Base-by-base conservation (phyloP, 2,113 vertebrate genomes). In the Alethe diademata region DNA sequence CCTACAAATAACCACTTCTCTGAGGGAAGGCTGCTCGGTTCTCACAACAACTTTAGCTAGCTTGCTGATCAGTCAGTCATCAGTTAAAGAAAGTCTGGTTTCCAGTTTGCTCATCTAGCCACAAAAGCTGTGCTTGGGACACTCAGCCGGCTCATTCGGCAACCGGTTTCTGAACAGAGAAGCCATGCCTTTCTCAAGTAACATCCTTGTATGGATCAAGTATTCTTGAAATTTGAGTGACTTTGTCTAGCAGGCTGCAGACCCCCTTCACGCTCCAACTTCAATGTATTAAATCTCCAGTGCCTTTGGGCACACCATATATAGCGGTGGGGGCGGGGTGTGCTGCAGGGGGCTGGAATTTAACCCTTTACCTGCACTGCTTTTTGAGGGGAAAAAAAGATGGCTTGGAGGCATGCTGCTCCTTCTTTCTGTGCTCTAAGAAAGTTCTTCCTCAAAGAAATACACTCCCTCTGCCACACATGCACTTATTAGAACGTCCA, bases 191-290 rank as follows among this genome's bases (percentile, higher is more conserved):
- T 92, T 96, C 94, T 95, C 94, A 95, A 96, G 95, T 96, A 95
- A 96, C 94, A 95, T 94, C 95, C 87, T 76, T 94, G 90, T 85
- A 86, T 71, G 82, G 92, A 93, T 96, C 90, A 86, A 95, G 92
- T 90, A 96, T 92, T 97, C 92, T 22, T 97, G 96, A 96, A 96
- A 95, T 95, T 65, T 86, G 96, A 97, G 96, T 97, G 96, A 97
- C 95, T 97, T 96, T 94, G 96, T 93, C 85, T 92, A 96, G 95
- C 95, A 88, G 94, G 45, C 93, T 93, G 93, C 95, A 95, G 96
- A 95, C 92, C 94, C 92, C 95, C 92, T 96, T 96, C 96, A 96
- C 74, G 92, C 95, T 97, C 93, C 75, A 94, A 80, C 95, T 79
- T 95, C 95, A 88, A 58, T 88, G 95, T 92, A 96, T 96, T 97